Conservation (phyloP, 1,140 invertebrate genomes). For the Centruroides vittatus region DNA sequence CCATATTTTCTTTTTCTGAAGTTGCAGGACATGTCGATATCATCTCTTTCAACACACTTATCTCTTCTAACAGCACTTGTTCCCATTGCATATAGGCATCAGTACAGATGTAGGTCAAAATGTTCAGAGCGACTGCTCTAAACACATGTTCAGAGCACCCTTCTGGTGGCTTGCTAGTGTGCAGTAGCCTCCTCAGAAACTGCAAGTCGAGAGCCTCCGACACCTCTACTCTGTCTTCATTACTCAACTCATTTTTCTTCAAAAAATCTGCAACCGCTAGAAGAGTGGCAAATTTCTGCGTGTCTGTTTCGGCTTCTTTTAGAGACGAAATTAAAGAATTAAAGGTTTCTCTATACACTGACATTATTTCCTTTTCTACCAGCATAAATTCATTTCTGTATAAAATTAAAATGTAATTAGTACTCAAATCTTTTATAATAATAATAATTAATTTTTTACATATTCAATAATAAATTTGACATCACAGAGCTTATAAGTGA, state of each 20-base stretch:
- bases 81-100: constrained; percentile 8
- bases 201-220: constrained; percentile 76
- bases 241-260: constrained; percentile 57
- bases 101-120: constrained; percentile 53
- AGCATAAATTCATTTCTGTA: no score
- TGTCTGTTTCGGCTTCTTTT: constrained; percentile 53
- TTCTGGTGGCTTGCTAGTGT: constrained; percentile 51
- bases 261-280: constrained; percentile 74
- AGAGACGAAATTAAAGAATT: no score
- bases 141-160: constrained; percentile 74
- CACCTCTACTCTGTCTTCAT: constrained; percentile 52
- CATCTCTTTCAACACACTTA: constrained; percentile 25
- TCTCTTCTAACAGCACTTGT: constrained; percentile 35
- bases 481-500: no score
- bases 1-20: constrained; percentile 41
- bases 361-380: no score
- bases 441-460: no score
- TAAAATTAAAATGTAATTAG: no score
- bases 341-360: no score
- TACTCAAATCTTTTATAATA: no score
- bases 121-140: constrained; percentile 72
- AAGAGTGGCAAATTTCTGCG: constrained; percentile 76
- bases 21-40: neutral
- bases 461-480: no score
- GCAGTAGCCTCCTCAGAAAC: constrained; percentile 64